Conservation (phyloP, 2,113 vertebrate species). For the Scatophagus argus region DNA sequence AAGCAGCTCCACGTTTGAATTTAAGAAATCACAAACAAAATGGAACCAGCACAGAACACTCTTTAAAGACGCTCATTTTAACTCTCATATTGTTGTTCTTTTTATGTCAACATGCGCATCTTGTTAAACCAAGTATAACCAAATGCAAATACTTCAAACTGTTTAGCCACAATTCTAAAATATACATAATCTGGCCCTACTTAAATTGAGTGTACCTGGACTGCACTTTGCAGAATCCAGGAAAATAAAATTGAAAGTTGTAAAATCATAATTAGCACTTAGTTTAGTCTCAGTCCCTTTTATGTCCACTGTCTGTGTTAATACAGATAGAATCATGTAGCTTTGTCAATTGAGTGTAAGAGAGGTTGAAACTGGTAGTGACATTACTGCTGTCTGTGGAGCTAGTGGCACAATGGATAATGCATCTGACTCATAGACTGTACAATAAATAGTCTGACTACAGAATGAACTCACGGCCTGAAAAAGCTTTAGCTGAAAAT, state of each 20-base stretch:
- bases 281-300: background rate
- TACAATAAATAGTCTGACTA: no score
- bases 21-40: background rate
- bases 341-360: background rate
- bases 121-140: background rate
- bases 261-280: background rate
- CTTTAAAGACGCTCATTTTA: background rate
- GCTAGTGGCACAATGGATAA: conserved; percentile 73
- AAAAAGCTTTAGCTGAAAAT: background rate
- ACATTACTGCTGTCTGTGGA: background rate
- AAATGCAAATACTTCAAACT: background rate
- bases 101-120: background rate
- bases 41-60: background rate
- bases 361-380: background rate
- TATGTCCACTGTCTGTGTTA: background rate
- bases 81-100: background rate
- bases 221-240: background rate
- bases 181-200: background rate
- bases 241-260: background rate
- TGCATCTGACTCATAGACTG: no score
- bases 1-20: background rate
- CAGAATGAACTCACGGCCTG: conserved; percentile 18
- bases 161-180: background rate
- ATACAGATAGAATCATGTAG: background rate
- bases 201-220: background rate